phyloP scores from a whole-genome alignment of 2,113 vertebrate genomes.

The Ictidomys tridecemlineatus region DNA sequence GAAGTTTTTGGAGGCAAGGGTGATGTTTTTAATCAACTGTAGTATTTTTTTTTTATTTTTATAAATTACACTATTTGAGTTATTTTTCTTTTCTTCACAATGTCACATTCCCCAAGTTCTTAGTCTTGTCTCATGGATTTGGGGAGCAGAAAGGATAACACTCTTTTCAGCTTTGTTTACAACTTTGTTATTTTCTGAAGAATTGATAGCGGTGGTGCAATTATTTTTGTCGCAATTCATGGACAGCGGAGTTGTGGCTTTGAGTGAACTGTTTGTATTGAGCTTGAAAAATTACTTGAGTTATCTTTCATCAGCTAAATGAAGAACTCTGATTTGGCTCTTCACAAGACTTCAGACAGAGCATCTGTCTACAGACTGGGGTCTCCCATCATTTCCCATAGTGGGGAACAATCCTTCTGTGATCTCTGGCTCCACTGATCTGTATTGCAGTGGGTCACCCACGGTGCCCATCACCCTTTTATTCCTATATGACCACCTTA shows the following conservation, averaged over 20 bases:
- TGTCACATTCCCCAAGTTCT: neutral
- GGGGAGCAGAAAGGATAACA: neutral
- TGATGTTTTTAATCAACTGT: conserved; percentile 24
- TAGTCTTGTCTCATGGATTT: conserved; percentile 55
- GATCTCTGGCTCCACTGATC: neutral
- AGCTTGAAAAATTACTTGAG: conserved; percentile 65
- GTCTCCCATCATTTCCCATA: neutral
- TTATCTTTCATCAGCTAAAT: conserved; percentile 57
- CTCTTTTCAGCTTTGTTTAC: conserved; percentile 27
- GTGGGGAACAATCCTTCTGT: neutral
- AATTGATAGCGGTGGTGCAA: neutral
- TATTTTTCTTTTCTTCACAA: conserved; percentile 5
- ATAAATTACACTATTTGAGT: neutral
- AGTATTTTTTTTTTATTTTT: neutral
- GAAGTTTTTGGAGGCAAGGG: conserved; percentile 64
- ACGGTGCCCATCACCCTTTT: neutral
- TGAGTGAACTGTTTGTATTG: neutral
- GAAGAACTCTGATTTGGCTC: neutral
- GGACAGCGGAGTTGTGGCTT: neutral
- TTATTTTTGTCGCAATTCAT: conserved; percentile 25
- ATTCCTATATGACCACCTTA: neutral
- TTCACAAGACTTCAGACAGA: neutral
- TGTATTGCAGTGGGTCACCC: conserved; percentile 40
- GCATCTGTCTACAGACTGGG: neutral
- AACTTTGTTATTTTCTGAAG: conserved; percentile 33